A percentile compares a stretch with the other conserved stretches of the same genome.
Evolutionary conservation across 2,113 vertebrate species (phyloP).

Genomic region (Microcebus griseorufus): DNA sequence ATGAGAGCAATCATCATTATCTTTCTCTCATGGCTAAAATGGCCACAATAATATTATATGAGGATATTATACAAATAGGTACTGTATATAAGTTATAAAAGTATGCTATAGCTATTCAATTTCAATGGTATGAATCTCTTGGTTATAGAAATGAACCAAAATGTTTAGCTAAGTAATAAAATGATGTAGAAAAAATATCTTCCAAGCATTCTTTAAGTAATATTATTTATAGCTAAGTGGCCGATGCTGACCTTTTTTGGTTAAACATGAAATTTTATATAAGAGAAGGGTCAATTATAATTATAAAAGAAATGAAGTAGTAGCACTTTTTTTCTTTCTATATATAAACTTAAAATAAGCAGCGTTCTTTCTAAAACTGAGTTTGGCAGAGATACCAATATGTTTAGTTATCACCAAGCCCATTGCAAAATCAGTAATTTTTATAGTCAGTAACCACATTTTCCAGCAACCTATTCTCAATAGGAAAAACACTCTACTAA

Average conservation of each 20-base stretch:
- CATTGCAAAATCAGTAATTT: not conserved
- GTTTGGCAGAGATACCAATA: not conserved
- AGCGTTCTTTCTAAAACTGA: not conserved
- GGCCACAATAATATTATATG: not conserved
- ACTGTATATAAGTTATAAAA: not conserved
- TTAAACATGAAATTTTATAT: not conserved
- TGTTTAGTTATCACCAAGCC: not conserved
- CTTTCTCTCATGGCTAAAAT: not conserved
- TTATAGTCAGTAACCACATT: not conserved
- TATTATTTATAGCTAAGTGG: not conserved
- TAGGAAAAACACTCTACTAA: not conserved
- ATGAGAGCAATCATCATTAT: not conserved
- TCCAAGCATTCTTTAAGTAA: not conserved
- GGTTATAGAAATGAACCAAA: conserved; percentile 2
- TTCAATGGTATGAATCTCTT: conserved; percentile 3
- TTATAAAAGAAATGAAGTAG: conserved; percentile 12
- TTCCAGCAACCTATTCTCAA: not conserved
- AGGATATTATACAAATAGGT: not conserved
- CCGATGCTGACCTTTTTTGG: not conserved
- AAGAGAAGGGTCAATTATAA: not conserved
- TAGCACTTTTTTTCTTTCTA: not conserved
- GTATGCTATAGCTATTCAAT: not conserved
- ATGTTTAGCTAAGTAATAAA: conserved; percentile 3
- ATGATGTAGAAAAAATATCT: not conserved
- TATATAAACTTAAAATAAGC: not conserved